Percentiles rank a stretch among this genome's conserved stretches.
Conservation (phyloP, 2,113 vertebrate species). For the Proteles cristata region DNA sequence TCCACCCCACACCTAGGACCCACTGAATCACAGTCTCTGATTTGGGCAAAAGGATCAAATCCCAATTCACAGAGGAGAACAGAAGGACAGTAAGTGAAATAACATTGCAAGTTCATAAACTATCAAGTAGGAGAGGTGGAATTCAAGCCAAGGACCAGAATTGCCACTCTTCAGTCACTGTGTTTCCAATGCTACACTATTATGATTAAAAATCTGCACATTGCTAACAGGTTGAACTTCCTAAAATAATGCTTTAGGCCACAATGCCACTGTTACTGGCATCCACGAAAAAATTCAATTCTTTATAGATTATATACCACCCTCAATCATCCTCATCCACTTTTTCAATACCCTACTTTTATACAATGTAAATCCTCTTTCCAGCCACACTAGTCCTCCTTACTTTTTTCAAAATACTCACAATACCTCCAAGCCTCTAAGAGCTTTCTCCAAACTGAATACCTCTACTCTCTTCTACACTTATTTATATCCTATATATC, state of each 20-base stretch:
- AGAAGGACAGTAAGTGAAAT: neutral
- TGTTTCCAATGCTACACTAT: neutral
- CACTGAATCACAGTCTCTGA: neutral
- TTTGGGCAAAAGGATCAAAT: neutral
- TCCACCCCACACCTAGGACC: neutral
- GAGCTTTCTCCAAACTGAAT: neutral
- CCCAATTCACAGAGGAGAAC: conserved; percentile 22
- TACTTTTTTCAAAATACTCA: neutral
- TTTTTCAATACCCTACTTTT: neutral
- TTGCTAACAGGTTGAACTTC: neutral
- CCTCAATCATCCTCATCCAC: neutral
- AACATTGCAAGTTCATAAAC: neutral
- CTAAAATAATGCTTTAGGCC: neutral
- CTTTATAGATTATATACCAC: neutral
- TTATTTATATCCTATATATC: neutral
- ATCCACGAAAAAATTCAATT: neutral
- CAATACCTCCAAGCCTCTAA: neutral
- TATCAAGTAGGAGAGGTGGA: neutral
- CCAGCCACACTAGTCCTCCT: neutral
- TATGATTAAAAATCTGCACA: neutral
- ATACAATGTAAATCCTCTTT: neutral
- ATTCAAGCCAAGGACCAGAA: neutral
- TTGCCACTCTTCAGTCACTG: neutral
- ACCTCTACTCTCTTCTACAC: neutral
- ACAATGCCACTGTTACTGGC: neutral